Evolutionary conservation across 2,113 vertebrate genomes (phyloP).

Genomic region (Leptobrachium leishanense): DNA sequence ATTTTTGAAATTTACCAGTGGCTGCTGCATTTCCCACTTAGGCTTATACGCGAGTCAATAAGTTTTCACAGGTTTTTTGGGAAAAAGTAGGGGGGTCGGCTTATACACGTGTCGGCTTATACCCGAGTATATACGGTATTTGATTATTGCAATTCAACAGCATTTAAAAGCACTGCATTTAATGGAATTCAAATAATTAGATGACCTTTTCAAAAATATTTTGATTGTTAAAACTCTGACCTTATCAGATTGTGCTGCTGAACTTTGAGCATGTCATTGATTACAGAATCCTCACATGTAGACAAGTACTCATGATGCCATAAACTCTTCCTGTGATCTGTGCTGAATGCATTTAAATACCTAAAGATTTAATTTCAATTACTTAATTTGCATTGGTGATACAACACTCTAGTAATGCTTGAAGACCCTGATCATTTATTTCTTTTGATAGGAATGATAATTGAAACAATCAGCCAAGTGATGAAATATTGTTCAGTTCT

Average conservation of each 20-base stretch:
- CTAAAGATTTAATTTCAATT: conserved; percentile 63
- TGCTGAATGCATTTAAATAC: conserved; percentile 60
- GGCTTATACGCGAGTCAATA: too few relatives aligned
- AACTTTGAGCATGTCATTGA: conserved; percentile 54
- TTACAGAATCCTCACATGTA: conserved; percentile 59
- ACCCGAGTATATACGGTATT: too few relatives aligned
- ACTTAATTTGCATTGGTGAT: conserved; percentile 65
- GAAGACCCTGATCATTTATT: conserved; percentile 66
- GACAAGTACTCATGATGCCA: conserved; percentile 46
- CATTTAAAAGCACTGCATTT: conserved; percentile 54
- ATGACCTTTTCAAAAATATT: conserved; percentile 59
- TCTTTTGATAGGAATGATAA: conserved; percentile 69
- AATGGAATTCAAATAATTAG: conserved; percentile 55
- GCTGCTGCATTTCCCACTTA: too few relatives aligned
- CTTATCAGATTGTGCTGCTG: conserved; percentile 55
- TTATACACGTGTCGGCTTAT: too few relatives aligned
- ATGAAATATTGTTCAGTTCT: conserved; percentile 58
- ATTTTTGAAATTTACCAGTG: too few relatives aligned
- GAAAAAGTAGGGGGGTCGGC: too few relatives aligned
- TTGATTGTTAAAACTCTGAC: conserved; percentile 55
- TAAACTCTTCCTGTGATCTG: conserved; percentile 57
- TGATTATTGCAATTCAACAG: conserved; percentile 40
- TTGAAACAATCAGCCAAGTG: conserved; percentile 65
- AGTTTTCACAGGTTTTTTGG: too few relatives aligned
- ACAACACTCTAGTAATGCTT: conserved; percentile 58